Evolutionary conservation across 2,888 invertebrate genomes (phyloP), one percentile per base, ranked within the genome.

Genomic region (Megamerina dolium): DNA sequence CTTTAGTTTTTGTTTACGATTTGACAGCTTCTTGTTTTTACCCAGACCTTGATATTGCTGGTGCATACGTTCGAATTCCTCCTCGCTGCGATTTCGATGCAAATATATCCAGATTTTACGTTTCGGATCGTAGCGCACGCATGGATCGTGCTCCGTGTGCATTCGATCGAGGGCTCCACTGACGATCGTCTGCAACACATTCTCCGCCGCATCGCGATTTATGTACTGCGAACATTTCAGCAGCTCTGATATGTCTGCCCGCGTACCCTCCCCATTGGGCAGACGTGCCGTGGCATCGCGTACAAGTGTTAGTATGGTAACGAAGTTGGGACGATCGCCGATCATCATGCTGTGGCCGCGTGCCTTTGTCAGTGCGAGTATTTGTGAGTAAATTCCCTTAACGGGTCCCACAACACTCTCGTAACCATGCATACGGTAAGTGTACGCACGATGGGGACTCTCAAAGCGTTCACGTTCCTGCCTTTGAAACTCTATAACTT

Each of bases 41-140:
- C 77, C 76, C 48, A 78, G 69, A 21, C 77, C 78, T 62, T 82
- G 82, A 44, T 77, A 75, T 56, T 83, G 81, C 48, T 82, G 81
- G 61, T 84, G 83, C 53, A 82, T 76, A 55, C 80, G 74, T 66
- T 84, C 83, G 50, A 79, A 78, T 55, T 79, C 78, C 33, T 74
- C 74, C 56, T 78, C 77, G 1, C 70, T 72, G 35, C 78, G 70
- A 62, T 83, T 80, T 43, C 92, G 78, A 68, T 95, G 94, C 42
- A 95, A 74, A 68, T 95, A 95, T n/a, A 94, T 88, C 96, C 96
- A 96, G 21, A 91, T 81, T 59, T 94, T 93, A 4, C 89, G 79
- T 57, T 88, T 83, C 2, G 88, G 85, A 67, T 95, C 93, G 63
- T 93, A 95, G 58, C 90, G 87, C 1, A 95, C 93, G 58, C 93